Conservation (phyloP, 2,888 invertebrate genomes). For the Drosophila limbata region DNA sequence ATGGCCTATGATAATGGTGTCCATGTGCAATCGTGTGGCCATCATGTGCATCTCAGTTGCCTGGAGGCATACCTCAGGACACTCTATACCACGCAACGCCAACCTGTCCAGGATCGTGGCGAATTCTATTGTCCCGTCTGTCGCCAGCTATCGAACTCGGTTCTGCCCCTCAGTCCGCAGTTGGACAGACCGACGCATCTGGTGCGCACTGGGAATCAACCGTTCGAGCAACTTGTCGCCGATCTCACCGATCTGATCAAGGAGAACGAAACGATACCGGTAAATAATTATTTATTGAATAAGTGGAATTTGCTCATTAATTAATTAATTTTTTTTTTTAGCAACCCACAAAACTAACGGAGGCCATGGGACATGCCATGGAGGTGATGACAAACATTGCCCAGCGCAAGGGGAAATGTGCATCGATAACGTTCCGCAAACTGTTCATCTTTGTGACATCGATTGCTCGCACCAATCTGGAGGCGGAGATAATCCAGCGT, state of each 20-base stretch:
- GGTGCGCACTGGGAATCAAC: constrained; percentile 87
- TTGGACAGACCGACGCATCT: constrained; percentile 89
- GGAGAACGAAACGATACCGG: constrained; percentile 89
- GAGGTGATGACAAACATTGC: constrained; percentile 97
- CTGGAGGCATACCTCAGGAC: constrained; percentile 95
- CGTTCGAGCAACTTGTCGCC: constrained; percentile 84
- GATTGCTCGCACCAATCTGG: constrained; percentile 95
- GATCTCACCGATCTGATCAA: constrained; percentile 88
- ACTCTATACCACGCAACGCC: constrained; percentile 91
- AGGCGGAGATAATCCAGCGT: constrained; percentile 95
- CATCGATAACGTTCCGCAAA: constrained; percentile 89
- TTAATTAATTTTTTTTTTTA: constrained; percentile 72
- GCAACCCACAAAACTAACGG: constrained; percentile 90
- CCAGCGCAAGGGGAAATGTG: constrained; percentile 90
- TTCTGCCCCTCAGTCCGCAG: constrained; percentile 92
- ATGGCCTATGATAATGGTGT: constrained; percentile 96
- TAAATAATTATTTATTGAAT: constrained; percentile 83
- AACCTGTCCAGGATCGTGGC: constrained; percentile 91
- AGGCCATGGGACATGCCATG: constrained; percentile 96
- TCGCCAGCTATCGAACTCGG: constrained; percentile 95
- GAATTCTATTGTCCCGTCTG: constrained; percentile 98
- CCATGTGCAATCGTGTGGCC: constrained; percentile 97
- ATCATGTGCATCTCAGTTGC: constrained; percentile 98
- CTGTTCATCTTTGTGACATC: constrained; percentile 95
- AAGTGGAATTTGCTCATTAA: too few relatives aligned